phyloP scores from a whole-genome alignment of 2,797 vertebrate species.

The Micrastur ruficollis region DNA sequence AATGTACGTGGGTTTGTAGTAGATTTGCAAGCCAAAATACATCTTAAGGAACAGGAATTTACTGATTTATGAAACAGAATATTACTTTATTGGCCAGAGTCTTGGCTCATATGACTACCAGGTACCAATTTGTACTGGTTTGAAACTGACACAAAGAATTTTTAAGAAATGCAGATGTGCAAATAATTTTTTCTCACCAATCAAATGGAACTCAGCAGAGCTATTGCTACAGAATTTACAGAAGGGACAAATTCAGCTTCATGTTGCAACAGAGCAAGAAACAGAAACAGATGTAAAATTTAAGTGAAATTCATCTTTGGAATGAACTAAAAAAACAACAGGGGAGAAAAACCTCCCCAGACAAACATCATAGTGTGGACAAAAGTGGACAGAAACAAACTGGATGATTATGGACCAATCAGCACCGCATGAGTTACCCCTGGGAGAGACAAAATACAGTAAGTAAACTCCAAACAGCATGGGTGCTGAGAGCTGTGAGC shows the following conservation, averaged over 20 bases:
- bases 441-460: neutral
- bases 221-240: neutral
- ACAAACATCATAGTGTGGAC: neutral
- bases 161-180: neutral
- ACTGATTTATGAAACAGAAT: neutral
- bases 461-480: neutral
- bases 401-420: neutral
- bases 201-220: neutral
- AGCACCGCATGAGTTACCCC: neutral
- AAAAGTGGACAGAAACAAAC: neutral
- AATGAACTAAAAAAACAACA: neutral
- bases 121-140: neutral
- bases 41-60: neutral
- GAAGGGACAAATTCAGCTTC: neutral
- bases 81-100: neutral
- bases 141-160: neutral
- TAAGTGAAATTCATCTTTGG: neutral
- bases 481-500: neutral
- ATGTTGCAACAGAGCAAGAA: neutral
- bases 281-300: neutral
- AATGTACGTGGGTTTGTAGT: neutral
- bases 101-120: neutral
- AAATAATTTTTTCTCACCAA: neutral
- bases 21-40: neutral
- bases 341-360: neutral